These are phyloP conservation scores for Elymnias hypermnestra DNA, from an alignment of 1,140 invertebrate genomes.

Conservation along the genomic window DNA sequence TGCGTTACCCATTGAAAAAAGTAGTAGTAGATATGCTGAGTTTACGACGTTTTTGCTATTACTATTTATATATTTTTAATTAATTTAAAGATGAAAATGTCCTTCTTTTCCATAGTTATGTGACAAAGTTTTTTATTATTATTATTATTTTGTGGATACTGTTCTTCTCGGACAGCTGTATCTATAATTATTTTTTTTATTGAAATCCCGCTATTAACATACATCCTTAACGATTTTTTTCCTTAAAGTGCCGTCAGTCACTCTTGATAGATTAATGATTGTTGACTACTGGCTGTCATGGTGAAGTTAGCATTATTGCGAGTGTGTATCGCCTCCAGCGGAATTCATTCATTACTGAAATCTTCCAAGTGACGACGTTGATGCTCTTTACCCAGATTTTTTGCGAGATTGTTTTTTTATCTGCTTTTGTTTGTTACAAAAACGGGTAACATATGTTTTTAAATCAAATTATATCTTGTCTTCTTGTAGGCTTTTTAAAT, in stretches of 20 bases:
- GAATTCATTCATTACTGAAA: slow-evolving; percentile 6
- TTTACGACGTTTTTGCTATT: no score
- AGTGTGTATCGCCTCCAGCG: background rate
- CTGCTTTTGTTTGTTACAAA: no score
- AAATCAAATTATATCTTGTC: no score
- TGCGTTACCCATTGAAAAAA: no score
- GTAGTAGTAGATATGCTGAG: no score
- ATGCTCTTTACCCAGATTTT: background rate
- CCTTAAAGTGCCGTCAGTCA: slow-evolving; percentile 3
- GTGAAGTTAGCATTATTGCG: slow-evolving; percentile 1
- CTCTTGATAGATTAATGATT: slow-evolving; percentile 11
- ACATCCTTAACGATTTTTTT: slow-evolving; percentile 2
- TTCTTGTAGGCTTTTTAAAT: no score
- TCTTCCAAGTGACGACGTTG: background rate
- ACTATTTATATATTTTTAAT: no score
- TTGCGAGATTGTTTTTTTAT: background rate
- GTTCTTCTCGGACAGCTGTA: background rate
- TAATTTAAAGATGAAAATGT: no score
- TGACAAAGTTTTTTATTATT: no score
- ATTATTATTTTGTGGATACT: no score
- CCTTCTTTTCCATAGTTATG: no score
- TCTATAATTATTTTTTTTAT: background rate
- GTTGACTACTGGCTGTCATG: slow-evolving; percentile 6
- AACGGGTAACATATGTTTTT: no score
- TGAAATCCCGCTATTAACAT: slow-evolving; percentile 7